Evolutionary conservation across 2,888 invertebrate genomes (phyloP).

Genomic region (Cryptosula pallasiana): DNA sequence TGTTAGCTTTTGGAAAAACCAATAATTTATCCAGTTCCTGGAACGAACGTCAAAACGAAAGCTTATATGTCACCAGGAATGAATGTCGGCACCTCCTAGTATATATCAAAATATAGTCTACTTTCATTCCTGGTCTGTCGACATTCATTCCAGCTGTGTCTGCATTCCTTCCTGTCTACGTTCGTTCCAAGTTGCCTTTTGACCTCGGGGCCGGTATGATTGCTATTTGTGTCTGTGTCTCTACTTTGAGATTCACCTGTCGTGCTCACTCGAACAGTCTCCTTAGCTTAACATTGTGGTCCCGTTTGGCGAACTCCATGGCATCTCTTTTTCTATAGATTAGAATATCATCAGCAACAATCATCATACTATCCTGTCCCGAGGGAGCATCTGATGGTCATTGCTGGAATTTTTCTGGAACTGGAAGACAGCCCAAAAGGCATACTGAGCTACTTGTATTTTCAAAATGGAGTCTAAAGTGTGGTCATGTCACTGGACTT

Average conservation of each 20-base stretch:
- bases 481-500: neutral
- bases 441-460: conserved; percentile 9
- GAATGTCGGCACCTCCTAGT: too few relatives aligned
- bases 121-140: too few relatives aligned
- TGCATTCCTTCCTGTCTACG: too few relatives aligned
- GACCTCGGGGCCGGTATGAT: too few relatives aligned
- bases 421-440: neutral
- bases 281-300: neutral
- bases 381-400: neutral
- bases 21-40: too few relatives aligned
- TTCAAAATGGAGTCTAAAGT: conserved; percentile 17
- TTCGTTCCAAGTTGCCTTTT: too few relatives aligned
- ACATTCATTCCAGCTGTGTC: too few relatives aligned
- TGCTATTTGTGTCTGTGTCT: too few relatives aligned
- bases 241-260: neutral
- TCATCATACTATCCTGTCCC: neutral
- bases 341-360: neutral
- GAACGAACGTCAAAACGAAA: too few relatives aligned
- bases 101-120: too few relatives aligned
- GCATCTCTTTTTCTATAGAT: neutral
- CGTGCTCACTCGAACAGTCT: neutral
- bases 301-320: neutral
- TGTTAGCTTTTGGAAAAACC: too few relatives aligned
- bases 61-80: too few relatives aligned
- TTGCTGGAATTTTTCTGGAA: conserved; percentile 1